phyloP scores from a whole-genome alignment of 1,140 invertebrate species.

The Drosophila malerkotliana region DNA sequence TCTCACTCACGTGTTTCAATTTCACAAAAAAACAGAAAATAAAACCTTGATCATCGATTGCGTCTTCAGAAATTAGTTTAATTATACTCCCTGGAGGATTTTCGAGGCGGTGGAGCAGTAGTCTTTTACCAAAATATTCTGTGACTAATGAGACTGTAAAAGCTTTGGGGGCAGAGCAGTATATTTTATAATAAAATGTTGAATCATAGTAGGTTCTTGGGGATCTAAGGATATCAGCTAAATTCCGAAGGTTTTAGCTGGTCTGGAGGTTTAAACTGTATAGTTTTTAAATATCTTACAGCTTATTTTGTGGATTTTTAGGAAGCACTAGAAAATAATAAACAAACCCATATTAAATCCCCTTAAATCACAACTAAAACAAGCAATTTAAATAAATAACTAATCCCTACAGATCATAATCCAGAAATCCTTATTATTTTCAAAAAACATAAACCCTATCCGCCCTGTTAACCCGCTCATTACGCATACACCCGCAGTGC shows the following conservation, averaged over 20 bases:
- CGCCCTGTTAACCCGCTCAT: slow-evolving; percentile 7
- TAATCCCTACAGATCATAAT: background rate
- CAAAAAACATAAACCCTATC: background rate
- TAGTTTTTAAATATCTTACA: too few relatives aligned
- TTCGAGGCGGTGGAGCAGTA: slow-evolving; percentile 9
- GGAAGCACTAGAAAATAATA: too few relatives aligned
- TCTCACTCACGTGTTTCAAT: background rate
- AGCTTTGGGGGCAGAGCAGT: background rate
- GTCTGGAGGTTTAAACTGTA: background rate
- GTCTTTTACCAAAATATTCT: slow-evolving; percentile 12
- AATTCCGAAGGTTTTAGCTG: background rate
- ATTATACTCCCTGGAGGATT: slow-evolving; percentile 55
- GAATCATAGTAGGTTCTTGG: background rate
- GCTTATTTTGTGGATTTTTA: too few relatives aligned
- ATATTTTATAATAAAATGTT: background rate
- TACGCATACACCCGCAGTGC: slow-evolving; percentile 25
- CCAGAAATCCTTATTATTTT: background rate
- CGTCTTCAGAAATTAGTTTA: slow-evolving; percentile 66
- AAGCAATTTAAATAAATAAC: background rate
- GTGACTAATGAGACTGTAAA: slow-evolving; percentile 29
- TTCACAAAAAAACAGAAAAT: too few relatives aligned
- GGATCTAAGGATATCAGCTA: too few relatives aligned
- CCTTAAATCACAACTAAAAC: background rate
- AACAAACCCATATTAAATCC: too few relatives aligned
- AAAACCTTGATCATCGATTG: slow-evolving; percentile 34